A percentile compares a stretch with the other conserved stretches of the same genome.
These are phyloP conservation scores for Gymnoscelis rufifasciata DNA, from an alignment of 2,888 invertebrate species.

Conservation along the genomic window DNA sequence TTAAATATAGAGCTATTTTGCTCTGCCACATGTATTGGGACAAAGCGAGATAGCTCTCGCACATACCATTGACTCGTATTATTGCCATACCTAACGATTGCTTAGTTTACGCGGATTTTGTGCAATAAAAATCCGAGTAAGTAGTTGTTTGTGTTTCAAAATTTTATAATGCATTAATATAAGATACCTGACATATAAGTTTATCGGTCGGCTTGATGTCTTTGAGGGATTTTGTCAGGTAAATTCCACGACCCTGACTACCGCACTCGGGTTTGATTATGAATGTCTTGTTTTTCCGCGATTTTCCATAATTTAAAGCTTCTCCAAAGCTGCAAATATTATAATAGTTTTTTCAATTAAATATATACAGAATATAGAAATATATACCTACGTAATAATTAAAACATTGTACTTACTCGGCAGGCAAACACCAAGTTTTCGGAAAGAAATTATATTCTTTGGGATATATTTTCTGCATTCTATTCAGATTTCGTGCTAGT, in stretches of 20 bases:
- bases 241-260: slow-evolving; percentile 94
- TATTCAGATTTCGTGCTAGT: slow-evolving; percentile 91
- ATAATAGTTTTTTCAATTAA: neutral
- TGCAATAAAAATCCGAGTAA: too few species aligned
- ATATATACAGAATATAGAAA: neutral
- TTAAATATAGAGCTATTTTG: too few species aligned
- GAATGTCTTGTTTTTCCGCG: slow-evolving; percentile 85
- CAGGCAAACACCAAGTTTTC: slow-evolving; percentile 95
- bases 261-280: slow-evolving; percentile 95
- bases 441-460: slow-evolving; percentile 95
- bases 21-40: too few species aligned
- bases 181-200: slow-evolving; percentile 89
- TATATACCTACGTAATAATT: neutral
- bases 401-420: slow-evolving; percentile 85
- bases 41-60: too few species aligned
- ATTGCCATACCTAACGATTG: too few species aligned
- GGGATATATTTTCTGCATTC: slow-evolving; percentile 93
- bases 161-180: neutral
- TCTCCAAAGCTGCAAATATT: slow-evolving; percentile 81
- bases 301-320: slow-evolving; percentile 84
- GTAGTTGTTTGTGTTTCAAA: neutral
- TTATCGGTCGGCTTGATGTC: slow-evolving; percentile 88
- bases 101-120: too few species aligned
- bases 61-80: too few species aligned
- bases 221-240: slow-evolving; percentile 88